Percentiles rank a stretch among this genome's conserved stretches.
Conservation (phyloP, 2,888 invertebrate genomes). For the Villa cingulata region DNA sequence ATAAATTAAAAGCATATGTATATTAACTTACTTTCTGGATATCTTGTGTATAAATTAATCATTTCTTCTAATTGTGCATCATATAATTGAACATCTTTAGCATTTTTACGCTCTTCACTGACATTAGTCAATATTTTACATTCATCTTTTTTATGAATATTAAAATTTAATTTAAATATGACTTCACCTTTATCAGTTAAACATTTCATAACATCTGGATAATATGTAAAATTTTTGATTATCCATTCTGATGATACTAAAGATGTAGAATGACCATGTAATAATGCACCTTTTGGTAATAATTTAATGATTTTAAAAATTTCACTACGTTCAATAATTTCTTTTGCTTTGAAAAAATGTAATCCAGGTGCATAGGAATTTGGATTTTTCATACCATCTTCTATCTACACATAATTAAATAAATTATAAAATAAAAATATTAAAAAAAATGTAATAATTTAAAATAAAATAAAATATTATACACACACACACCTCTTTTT, state of each 20-base stretch:
- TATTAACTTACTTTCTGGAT: conserved; percentile 35
- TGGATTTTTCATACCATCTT: conserved; percentile 15
- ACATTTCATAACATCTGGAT: conserved; percentile 28
- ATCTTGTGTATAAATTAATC: conserved; percentile 43
- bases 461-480: too few relatives aligned
- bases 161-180: conserved; percentile 17
- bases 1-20: too few relatives aligned
- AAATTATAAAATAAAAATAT: too few relatives aligned
- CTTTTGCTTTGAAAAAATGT: conserved; percentile 42
- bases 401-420: conserved; percentile 1
- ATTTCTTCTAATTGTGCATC: conserved; percentile 41
- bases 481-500: conserved; percentile 19
- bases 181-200: conserved; percentile 16
- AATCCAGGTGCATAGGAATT: conserved; percentile 38
- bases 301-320: conserved; percentile 42
- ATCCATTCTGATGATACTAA: conserved; percentile 39
- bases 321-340: conserved; percentile 39
- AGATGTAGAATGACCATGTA: conserved; percentile 43
- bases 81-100: conserved; percentile 35
- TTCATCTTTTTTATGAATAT: background rate
- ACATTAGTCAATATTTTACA: conserved; percentile 24
- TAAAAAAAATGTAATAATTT: too few relatives aligned
- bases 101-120: conserved; percentile 29
- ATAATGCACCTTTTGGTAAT: conserved; percentile 44
- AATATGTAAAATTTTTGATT: conserved; percentile 39